Base-by-base conservation (phyloP, 2,888 invertebrate genomes). In the Rotaria sp. region DNA sequence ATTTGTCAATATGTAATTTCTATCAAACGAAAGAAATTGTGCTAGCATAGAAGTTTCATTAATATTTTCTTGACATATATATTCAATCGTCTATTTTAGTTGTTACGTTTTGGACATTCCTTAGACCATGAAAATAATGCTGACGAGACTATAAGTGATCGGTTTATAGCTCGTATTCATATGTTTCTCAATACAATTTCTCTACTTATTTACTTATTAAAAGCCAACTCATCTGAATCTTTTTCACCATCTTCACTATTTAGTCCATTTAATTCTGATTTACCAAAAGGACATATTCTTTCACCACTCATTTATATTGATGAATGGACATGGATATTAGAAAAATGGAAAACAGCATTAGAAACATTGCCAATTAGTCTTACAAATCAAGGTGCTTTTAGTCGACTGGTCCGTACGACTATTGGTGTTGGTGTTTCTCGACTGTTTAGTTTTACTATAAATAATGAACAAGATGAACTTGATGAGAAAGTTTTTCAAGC, bases 321-420 rank as follows among this genome's bases (percentile, higher is more conserved):
- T 35, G 30, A 67, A 67, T 67, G 67, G 67, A 67, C 67, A 35
- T 67, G 67, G 67, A 21, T 67, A 67, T 67, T 67, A 67, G 35
- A 67, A 18, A 67, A 67, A 67, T 67, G 67, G 67, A 30, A 35
- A 67, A 18, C 18, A 35, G 67, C 67, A 67, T 67, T 67, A 35
- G 13, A 35, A 35, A 67, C 35, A 18, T 67, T 67, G 35, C 67
- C 67, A 30, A 67, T 67, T 67, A 7, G 35, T 15, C 35, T 67
- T 18, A 67, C 67, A 7, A 35, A 67, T 35, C 35, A 30, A 35
- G 67, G 67, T 67, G 30, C 67, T 35, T 67, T 67, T 67, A 15
- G 67, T 67, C 67, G 67, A 67, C 35, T 67, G 2, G 30, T 67
- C 1, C 30, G 67, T 35, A 67, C 67, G 21, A 67, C 67, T 8